Evolutionary conservation across 2,113 vertebrate species (phyloP), one percentile per base, ranked within the genome.

Genomic region (Rhizomys pruinosus): DNA sequence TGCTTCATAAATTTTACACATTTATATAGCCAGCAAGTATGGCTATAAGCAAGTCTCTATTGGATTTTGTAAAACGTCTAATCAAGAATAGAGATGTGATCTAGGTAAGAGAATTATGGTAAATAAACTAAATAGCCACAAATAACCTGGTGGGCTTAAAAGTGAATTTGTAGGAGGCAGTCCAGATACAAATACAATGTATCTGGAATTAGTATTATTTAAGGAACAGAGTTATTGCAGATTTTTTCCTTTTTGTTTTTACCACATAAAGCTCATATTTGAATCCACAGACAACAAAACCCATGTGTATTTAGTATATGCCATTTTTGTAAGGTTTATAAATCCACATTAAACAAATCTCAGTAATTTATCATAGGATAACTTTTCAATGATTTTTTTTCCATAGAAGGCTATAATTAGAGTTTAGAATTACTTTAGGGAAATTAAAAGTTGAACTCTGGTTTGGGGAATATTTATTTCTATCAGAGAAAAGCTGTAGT

Each of bases 351-450:
- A 47, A 29, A 64, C 44, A 74, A 19, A 73, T 59, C 1, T 71
- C 17, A 23, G 79, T 89, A 19, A 79, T 55, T 87, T 84, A 69
- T 57, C 64, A 74, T 61, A 74, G 3, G 20, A 2, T 79, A n/a
- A 19, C n/a, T 80, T 25, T 80, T 71, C 76, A 87, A 89, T 81
- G 23, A 42, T 77, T 29, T 80, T 77, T 29, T 80, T 95, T 93
- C n/a, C 5, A 66, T 22, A 69, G 23, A 9, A 87, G 7, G 19
- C 2, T 3, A 92, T 64, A 87, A 80, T 82, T 63, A 94, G 1
- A 68, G 69, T 19, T 29, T 25, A 68, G 44, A 86, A 92, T 61
- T 82, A 25, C 19, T 85, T 57, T 69, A 87, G 19, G 47, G 34
- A 89, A 87, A 34, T 77, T 52, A 27, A 81, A 90, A 42, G 16